phyloP scores from a whole-genome alignment of 2,888 invertebrate species.

The Drosophila anomelani region DNA sequence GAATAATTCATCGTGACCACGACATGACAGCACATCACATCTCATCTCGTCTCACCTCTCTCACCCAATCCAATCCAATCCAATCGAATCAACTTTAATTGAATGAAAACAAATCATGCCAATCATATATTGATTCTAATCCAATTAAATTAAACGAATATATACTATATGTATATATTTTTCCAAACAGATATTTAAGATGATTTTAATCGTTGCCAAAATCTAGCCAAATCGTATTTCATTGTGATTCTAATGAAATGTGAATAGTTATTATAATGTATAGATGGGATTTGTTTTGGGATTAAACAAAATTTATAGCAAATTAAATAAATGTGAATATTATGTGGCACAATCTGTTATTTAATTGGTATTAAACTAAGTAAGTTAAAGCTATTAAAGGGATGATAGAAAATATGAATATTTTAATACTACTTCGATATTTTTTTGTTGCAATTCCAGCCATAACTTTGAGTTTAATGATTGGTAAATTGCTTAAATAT shows the following conservation, averaged over 20 bases:
- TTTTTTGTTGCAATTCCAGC: too few relatives aligned
- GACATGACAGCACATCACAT: conserved; percentile 20
- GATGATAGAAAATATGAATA: too few relatives aligned
- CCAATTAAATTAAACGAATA: conserved; percentile 34
- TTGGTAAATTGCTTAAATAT: too few relatives aligned
- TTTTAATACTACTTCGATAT: too few relatives aligned
- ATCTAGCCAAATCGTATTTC: background rate
- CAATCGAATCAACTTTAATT: conserved; percentile 36
- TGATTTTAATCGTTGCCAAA: conserved; percentile 6
- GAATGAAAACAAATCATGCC: conserved; percentile 41
- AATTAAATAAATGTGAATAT: background rate
- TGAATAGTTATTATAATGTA: too few relatives aligned
- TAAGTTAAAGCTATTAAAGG: background rate
- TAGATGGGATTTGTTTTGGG: background rate
- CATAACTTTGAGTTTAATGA: too few relatives aligned
- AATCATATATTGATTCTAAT: conserved; percentile 39
- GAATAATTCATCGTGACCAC: conserved; percentile 38
- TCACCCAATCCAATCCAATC: background rate
- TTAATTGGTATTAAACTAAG: background rate
- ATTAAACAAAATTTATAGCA: background rate
- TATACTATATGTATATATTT: conserved; percentile 19
- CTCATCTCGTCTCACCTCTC: background rate
- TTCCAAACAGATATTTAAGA: conserved; percentile 2
- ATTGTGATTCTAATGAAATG: background rate
- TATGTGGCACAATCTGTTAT: background rate